Evolutionary conservation across 2,888 invertebrate species (phyloP).

Genomic region (Patella caerulea): DNA sequence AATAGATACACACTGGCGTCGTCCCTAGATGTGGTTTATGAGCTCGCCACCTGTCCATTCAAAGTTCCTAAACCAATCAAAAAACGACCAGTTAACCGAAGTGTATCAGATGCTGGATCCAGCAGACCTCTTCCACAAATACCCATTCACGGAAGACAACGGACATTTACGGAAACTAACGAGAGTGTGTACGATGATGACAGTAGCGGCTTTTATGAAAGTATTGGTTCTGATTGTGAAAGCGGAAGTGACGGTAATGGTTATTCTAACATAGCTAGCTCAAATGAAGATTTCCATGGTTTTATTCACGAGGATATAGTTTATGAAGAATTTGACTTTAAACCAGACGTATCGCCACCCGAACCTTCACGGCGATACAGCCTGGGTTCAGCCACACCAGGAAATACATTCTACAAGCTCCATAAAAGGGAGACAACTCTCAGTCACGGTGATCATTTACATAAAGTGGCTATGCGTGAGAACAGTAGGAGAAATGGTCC

Average conservation of each 20-base stretch:
- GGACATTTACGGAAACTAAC: not conserved
- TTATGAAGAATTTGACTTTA: not conserved
- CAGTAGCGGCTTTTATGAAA: constrained; percentile 1
- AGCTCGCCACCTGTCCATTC: not conserved
- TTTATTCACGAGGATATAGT: not conserved
- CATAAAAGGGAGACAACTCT: constrained; percentile 1
- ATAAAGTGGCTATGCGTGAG: not conserved
- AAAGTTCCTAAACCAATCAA: not conserved
- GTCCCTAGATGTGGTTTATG: not conserved
- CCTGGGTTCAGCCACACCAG: not conserved
- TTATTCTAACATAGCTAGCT: not conserved
- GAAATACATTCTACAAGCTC: not conserved
- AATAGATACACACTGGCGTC: not conserved
- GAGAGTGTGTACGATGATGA: not conserved
- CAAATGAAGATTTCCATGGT: not conserved
- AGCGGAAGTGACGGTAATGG: not conserved
- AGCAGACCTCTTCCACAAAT: not conserved
- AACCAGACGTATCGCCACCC: not conserved
- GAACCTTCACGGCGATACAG: not conserved
- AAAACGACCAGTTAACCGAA: not conserved
- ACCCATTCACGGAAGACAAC: not conserved
- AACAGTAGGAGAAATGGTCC: not conserved
- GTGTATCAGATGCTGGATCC: not conserved
- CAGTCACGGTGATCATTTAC: not conserved
- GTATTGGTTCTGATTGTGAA: not conserved